Evolutionary conservation across 2,113 vertebrate genomes (phyloP).

Genomic region (Hiodon tergisus): DNA sequence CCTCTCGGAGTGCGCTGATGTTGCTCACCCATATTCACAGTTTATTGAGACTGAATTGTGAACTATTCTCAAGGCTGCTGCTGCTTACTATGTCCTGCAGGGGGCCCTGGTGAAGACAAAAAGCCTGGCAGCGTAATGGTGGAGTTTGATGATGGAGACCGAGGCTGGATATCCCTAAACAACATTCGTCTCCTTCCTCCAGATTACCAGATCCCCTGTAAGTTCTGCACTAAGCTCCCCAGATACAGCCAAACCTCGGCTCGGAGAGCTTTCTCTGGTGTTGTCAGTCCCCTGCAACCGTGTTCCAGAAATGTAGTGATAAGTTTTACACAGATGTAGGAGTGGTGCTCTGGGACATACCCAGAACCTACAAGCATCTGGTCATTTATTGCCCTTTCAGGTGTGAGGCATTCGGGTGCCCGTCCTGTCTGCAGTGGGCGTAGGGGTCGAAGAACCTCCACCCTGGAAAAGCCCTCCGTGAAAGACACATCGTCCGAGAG

Average conservation of each 20-base stretch:
- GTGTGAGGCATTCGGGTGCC: constrained; percentile 72
- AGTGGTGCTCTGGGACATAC: no score
- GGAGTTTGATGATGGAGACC: constrained; percentile 92
- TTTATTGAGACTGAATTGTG: background rate
- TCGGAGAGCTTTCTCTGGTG: background rate
- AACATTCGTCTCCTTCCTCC: constrained; percentile 90
- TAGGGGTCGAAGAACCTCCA: constrained; percentile 57
- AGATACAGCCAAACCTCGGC: background rate
- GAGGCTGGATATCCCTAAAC: constrained; percentile 80
- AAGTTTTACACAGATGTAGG: no score
- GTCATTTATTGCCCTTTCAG: constrained; percentile 45
- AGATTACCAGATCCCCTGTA: constrained; percentile 90
- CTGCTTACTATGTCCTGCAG: constrained; percentile 34
- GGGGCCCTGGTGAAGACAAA: constrained; percentile 70
- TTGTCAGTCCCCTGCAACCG: background rate
- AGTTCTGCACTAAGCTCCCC: constrained; percentile 37
- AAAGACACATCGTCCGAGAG: constrained; percentile 61
- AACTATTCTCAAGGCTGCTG: background rate
- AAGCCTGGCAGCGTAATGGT: constrained; percentile 80
- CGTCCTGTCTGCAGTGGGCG: constrained; percentile 63
- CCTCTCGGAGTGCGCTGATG: no score
- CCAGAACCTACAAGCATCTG: background rate
- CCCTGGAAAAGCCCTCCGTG: constrained; percentile 55
- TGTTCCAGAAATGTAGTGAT: background rate
- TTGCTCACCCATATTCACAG: background rate